Conservation (phyloP, 2,113 vertebrate genomes). For the Epinephelus lanceolatus region DNA sequence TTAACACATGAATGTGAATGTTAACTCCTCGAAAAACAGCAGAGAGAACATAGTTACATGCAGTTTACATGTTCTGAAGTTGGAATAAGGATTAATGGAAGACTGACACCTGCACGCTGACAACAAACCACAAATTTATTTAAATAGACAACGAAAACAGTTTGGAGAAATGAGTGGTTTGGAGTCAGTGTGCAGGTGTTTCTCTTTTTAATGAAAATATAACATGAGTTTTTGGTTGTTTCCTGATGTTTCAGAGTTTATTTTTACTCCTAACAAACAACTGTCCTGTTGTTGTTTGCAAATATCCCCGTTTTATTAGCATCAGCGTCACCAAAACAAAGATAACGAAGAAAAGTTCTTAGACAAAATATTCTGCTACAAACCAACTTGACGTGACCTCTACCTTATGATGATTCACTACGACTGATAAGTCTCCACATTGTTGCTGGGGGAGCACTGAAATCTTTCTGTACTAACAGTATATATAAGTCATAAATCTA, state of each 20-base stretch:
- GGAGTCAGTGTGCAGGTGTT: background rate
- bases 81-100: background rate
- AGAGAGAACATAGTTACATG: no score
- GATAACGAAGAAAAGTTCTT: background rate
- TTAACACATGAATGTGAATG: background rate
- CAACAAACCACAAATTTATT: background rate
- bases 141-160: background rate
- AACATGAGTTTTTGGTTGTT: background rate
- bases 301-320: background rate
- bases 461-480: background rate
- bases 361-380: background rate
- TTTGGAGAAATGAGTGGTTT: background rate
- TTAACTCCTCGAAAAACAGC: no score
- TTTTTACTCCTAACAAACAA: background rate
- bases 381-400: no score
- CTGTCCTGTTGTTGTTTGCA: background rate
- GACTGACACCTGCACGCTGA: background rate
- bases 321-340: background rate
- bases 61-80: background rate
- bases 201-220: background rate
- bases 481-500: background rate
- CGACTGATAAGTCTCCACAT: no score
- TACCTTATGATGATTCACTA: no score
- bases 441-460: background rate
- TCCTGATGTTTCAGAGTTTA: background rate